Evolutionary conservation across 2,113 vertebrate species (phyloP).

Genomic region (Rostratula benghalensis): DNA sequence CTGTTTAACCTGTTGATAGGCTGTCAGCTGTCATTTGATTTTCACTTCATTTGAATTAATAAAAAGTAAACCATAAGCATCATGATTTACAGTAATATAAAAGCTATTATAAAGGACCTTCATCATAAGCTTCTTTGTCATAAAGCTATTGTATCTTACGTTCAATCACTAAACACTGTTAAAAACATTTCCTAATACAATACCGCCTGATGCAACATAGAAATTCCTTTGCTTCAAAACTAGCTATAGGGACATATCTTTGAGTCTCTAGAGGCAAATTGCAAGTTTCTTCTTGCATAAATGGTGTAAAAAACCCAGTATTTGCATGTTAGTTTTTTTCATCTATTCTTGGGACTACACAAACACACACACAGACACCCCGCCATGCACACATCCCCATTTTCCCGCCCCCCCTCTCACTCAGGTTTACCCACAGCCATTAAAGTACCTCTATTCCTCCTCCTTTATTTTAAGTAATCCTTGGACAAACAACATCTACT

Average conservation of each 20-base stretch:
- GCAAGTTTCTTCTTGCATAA: neutral
- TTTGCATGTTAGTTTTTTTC: neutral
- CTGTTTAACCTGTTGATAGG: conserved; percentile 66
- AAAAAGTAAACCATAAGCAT: conserved; percentile 62
- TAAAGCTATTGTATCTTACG: conserved; percentile 61
- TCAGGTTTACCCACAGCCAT: neutral
- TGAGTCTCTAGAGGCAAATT: neutral
- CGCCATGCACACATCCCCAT: no score
- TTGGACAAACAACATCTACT: neutral
- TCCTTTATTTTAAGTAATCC: neutral
- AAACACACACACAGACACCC: neutral
- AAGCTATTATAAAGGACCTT: conserved; percentile 59
- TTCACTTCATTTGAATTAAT: conserved; percentile 67
- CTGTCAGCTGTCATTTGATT: conserved; percentile 66
- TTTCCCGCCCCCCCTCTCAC: neutral
- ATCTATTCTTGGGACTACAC: neutral
- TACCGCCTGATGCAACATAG: neutral
- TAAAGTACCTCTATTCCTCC: neutral
- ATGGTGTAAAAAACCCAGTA: neutral
- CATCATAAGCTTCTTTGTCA: conserved; percentile 68
- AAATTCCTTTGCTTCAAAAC: conserved; percentile 56
- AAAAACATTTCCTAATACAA: conserved; percentile 55
- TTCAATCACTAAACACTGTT: conserved; percentile 67
- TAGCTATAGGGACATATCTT: neutral
- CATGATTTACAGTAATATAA: conserved; percentile 61